Conservation (phyloP, 2,888 invertebrate species). For the Cosmia pyralina region DNA sequence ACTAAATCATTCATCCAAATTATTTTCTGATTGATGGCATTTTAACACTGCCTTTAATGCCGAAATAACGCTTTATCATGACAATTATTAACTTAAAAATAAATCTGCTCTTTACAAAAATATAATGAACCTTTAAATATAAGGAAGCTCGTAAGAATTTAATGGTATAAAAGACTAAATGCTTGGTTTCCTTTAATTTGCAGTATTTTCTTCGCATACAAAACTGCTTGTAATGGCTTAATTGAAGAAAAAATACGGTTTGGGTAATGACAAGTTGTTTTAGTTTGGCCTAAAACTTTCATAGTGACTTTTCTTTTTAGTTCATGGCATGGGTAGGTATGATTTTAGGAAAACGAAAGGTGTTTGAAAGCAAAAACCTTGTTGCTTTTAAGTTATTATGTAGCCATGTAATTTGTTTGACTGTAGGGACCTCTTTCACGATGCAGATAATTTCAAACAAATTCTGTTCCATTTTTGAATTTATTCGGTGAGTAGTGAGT, state of each 20-base stretch:
- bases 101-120: neutral
- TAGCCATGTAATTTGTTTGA: neutral
- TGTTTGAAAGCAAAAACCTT: constrained; percentile 2
- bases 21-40: too few relatives aligned
- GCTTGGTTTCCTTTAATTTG: constrained; percentile 31
- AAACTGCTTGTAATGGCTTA: constrained; percentile 63
- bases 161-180: constrained; percentile 51
- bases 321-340: neutral
- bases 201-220: constrained; percentile 48
- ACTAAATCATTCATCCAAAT: too few relatives aligned
- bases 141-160: constrained; percentile 35
- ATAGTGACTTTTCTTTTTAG: constrained; percentile 43
- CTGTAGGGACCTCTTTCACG: too few relatives aligned
- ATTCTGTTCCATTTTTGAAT: too few relatives aligned
- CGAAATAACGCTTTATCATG: neutral
- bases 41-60: neutral
- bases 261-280: constrained; percentile 54
- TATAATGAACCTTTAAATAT: constrained; percentile 15
- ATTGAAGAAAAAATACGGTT: constrained; percentile 58
- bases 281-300: constrained; percentile 39
- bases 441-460: too few relatives aligned
- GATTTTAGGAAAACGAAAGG: constrained; percentile 21
- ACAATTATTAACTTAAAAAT: neutral
- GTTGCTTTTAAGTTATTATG: neutral
- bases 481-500: too few relatives aligned